These are phyloP conservation scores for Clamator glandarius DNA, from an alignment of 2,797 vertebrate genomes.

Conservation along the genomic window DNA sequence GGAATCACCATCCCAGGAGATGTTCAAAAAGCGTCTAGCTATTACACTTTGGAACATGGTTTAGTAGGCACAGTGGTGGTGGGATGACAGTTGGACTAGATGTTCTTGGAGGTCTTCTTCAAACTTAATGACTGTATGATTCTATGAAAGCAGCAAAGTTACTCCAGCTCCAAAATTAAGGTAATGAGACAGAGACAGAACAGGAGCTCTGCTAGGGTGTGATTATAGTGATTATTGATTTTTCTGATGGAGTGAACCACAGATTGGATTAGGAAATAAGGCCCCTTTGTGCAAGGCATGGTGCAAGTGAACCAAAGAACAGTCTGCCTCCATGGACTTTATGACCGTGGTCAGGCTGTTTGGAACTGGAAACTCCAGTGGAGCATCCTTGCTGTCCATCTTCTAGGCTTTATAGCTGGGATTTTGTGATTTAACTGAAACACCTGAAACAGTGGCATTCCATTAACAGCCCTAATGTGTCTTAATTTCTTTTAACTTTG, in stretches of 20 bases:
- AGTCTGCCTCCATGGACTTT: not conserved
- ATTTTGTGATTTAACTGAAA: not conserved
- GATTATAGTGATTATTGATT: not conserved
- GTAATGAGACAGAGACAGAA: not conserved
- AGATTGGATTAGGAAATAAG: not conserved
- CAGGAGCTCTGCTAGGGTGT: not conserved
- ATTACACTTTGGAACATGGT: too few relatives aligned
- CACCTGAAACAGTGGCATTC: not conserved
- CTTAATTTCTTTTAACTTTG: not conserved
- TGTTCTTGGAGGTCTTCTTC: too few relatives aligned
- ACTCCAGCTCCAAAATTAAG: not conserved
- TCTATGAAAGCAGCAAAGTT: not conserved
- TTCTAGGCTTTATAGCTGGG: not conserved
- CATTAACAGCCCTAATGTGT: not conserved
- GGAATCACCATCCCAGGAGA: too few relatives aligned
- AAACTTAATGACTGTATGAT: too few relatives aligned
- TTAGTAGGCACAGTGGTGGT: too few relatives aligned
- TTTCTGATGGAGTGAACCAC: not conserved
- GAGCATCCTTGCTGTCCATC: not conserved
- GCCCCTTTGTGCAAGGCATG: not conserved
- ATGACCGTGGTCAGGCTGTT: rapidly evolving
- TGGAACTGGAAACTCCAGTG: not conserved
- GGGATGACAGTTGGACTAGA: too few relatives aligned
- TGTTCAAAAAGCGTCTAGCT: too few relatives aligned
- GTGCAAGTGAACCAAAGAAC: not conserved